Percentiles rank a stretch among this genome's conserved stretches.
Evolutionary conservation across 2,888 invertebrate species (phyloP).

Genomic region (Heliconius charithonia): DNA sequence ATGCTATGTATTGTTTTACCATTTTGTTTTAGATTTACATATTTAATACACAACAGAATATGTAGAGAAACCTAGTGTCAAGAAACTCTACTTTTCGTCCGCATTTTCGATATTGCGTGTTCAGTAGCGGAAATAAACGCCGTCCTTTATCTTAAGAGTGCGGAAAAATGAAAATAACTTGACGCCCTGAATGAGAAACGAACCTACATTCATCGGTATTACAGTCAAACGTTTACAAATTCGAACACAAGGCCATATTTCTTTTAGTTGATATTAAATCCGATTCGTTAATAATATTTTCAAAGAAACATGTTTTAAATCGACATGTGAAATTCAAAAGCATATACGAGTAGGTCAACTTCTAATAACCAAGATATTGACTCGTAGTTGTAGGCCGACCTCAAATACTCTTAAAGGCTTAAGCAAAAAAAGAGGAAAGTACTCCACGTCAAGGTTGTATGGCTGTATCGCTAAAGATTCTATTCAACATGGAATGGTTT

Average conservation of each 20-base stretch:
- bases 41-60: too few species aligned
- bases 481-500: slow-evolving; percentile 44
- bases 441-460: slow-evolving; percentile 18
- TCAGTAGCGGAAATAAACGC: neutral
- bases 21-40: too few species aligned
- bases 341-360: slow-evolving; percentile 44
- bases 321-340: slow-evolving; percentile 19
- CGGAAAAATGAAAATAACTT: neutral
- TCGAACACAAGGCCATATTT: neutral
- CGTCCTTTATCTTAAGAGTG: neutral
- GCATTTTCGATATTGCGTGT: neutral
- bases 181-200: neutral
- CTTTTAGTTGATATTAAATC: neutral
- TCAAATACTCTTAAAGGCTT: slow-evolving; percentile 49
- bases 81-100: too few species aligned
- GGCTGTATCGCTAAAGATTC: slow-evolving; percentile 38
- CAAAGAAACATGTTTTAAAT: slow-evolving; percentile 2
- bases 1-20: too few species aligned
- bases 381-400: slow-evolving; percentile 45
- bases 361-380: slow-evolving; percentile 47
- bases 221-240: neutral
- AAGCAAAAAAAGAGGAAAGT: slow-evolving; percentile 31
- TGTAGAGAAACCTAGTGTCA: too few species aligned
- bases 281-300: neutral
- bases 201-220: neutral